Conservation (phyloP, 2,113 vertebrate genomes). For the Marmota flaviventris region DNA sequence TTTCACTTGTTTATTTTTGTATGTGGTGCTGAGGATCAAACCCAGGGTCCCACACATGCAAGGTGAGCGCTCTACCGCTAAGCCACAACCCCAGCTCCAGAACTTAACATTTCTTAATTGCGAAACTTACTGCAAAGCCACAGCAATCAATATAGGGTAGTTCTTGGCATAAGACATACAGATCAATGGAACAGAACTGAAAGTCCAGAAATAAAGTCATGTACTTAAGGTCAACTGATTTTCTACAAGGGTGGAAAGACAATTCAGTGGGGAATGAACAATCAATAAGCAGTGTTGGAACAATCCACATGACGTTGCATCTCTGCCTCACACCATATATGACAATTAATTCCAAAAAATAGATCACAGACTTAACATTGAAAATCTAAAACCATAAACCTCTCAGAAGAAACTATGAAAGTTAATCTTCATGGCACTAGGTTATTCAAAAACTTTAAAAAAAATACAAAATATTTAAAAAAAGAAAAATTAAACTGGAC, state of each 20-base stretch:
- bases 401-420: neutral
- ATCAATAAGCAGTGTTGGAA: neutral
- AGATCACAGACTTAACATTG: neutral
- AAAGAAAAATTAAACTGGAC: neutral
- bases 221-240: neutral
- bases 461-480: neutral
- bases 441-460: neutral
- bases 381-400: conserved; percentile 34
- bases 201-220: neutral
- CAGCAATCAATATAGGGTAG: neutral
- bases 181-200: neutral
- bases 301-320: neutral
- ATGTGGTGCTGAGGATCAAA: too few species aligned
- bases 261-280: neutral
- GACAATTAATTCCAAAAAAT: conserved; percentile 45
- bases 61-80: too few species aligned
- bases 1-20: too few species aligned
- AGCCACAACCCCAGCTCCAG: neutral
- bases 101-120: neutral
- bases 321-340: neutral
- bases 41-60: too few species aligned
- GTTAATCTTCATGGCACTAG: neutral
- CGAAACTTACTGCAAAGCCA: conserved; percentile 23
- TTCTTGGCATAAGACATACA: neutral
- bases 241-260: neutral